Evolutionary conservation across 2,888 invertebrate species (phyloP).

Genomic region (Alloplasta piceator): DNA sequence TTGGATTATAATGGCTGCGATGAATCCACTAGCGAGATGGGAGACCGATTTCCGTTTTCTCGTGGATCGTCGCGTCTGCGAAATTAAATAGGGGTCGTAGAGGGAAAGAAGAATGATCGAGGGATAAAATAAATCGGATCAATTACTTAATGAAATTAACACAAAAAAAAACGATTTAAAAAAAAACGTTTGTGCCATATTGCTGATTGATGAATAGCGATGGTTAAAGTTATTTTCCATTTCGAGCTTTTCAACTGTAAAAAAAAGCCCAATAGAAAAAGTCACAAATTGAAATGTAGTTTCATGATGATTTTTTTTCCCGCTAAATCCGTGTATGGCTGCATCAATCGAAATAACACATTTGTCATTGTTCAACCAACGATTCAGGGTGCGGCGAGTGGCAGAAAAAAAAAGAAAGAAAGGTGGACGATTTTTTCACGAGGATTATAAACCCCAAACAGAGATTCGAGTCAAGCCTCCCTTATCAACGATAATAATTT

Average conservation of each 20-base stretch:
- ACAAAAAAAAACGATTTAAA: conserved; percentile 14
- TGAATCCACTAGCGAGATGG: conserved; percentile 16
- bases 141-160: conserved; percentile 55
- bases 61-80: conserved; percentile 17
- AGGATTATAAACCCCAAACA: conserved; percentile 51
- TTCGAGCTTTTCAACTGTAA: conserved; percentile 33
- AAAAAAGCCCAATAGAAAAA: conserved; percentile 26
- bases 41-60: not conserved
- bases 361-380: conserved; percentile 55
- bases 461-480: conserved; percentile 60
- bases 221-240: conserved; percentile 48
- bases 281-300: conserved; percentile 26
- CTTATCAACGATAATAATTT: conserved; percentile 77
- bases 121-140: conserved; percentile 36
- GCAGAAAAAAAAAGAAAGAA: conserved; percentile 24
- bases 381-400: conserved; percentile 50
- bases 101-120: conserved; percentile 6
- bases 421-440: conserved; percentile 42
- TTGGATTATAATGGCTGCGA: conserved; percentile 64
- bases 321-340: conserved; percentile 58
- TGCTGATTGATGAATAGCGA: conserved; percentile 52
- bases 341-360: conserved; percentile 55
- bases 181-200: conserved; percentile 63
- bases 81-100: conserved; percentile 49
- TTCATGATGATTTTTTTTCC: conserved; percentile 1